Conservation (phyloP, 2,888 invertebrate species). For the Pristionchus fissidentatus region DNA sequence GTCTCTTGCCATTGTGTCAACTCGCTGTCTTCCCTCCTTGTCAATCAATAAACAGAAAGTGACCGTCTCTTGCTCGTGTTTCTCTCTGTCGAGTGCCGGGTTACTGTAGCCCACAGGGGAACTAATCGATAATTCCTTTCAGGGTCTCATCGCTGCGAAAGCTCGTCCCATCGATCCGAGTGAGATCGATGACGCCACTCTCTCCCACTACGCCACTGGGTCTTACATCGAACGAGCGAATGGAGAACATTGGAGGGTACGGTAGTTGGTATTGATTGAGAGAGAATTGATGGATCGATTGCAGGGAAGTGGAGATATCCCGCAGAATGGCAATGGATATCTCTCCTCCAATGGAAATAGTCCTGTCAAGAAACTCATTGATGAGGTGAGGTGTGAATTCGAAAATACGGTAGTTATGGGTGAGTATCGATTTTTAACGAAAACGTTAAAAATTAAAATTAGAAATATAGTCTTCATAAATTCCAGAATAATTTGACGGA, state of each 20-base stretch:
- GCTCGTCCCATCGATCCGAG: conserved; percentile 39
- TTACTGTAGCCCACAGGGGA: neutral
- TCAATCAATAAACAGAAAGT: conserved; percentile 26
- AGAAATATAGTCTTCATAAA: neutral
- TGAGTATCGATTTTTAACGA: no score
- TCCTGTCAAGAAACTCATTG: conserved; percentile 19
- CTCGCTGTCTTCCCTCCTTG: neutral
- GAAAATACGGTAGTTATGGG: neutral
- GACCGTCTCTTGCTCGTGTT: conserved; percentile 35
- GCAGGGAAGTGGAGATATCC: conserved; percentile 45
- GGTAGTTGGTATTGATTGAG: neutral
- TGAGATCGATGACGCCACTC: conserved; percentile 58
- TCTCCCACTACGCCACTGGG: conserved; percentile 68
- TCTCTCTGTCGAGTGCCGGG: conserved; percentile 29
- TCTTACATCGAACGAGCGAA: conserved; percentile 70
- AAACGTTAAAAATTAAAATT: no score
- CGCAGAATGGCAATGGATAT: conserved; percentile 13
- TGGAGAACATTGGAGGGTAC: conserved; percentile 48
- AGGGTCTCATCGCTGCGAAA: conserved; percentile 47
- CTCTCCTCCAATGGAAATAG: conserved; percentile 29
- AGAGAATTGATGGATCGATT: neutral
- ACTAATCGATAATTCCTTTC: conserved; percentile 24
- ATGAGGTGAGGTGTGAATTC: neutral
- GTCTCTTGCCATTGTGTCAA: conserved; percentile 15
- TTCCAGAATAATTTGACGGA: neutral